These are phyloP conservation scores for Tetrax tetrax DNA, from an alignment of 2,113 vertebrate genomes.

Conservation along the genomic window DNA sequence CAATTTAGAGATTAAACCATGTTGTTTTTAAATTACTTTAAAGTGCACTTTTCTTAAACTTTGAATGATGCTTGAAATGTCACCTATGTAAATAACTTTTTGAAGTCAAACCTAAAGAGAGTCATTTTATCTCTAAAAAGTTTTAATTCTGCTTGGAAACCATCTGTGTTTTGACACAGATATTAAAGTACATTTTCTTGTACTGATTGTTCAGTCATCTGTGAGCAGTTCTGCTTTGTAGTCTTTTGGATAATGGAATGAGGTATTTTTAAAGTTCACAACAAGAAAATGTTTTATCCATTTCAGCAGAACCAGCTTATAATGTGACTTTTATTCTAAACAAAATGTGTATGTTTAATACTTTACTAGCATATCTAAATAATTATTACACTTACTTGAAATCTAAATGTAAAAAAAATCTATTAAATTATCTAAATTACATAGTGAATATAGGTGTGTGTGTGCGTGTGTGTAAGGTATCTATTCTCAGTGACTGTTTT, in stretches of 20 bases:
- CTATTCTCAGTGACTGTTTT: not conserved
- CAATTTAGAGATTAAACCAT: not conserved
- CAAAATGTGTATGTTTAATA: not conserved
- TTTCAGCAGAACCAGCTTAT: not conserved
- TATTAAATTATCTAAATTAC: not conserved
- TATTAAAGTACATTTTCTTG: slow-evolving; percentile 44
- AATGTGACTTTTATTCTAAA: not conserved
- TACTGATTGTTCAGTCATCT: slow-evolving; percentile 16
- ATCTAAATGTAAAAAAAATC: not conserved
- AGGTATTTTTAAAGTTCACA: not conserved
- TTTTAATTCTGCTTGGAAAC: slow-evolving; percentile 3
- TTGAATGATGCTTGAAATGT: not conserved
- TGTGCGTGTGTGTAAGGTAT: not conserved
- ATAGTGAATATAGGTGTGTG: not conserved
- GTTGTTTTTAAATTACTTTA: not conserved
- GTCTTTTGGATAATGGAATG: not conserved
- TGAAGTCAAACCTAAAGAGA: not conserved
- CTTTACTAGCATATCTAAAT: not conserved
- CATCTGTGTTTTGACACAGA: not conserved
- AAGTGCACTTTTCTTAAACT: not conserved
- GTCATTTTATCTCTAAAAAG: not conserved
- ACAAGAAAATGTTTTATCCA: not conserved
- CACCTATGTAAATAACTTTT: not conserved
- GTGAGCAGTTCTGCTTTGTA: not conserved
- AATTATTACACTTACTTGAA: not conserved